phyloP scores from a whole-genome alignment of 1,140 invertebrate genomes.

The Varroa destructor region DNA sequence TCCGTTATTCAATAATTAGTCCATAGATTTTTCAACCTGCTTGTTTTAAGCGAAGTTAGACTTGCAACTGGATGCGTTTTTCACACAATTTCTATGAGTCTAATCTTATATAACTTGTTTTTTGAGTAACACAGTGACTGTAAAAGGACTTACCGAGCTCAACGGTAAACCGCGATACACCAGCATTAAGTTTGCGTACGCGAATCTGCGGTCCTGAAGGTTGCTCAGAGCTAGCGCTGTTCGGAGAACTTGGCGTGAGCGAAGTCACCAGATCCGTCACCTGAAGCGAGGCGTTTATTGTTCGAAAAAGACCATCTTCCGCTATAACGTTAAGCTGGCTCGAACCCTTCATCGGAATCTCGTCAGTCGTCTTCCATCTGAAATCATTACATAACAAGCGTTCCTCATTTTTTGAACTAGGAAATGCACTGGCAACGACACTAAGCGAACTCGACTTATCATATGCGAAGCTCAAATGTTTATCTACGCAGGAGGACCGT shows the following conservation, averaged over 20 bases:
- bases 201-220: background rate
- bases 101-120: too few species aligned
- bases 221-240: too few species aligned
- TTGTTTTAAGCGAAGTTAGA: too few species aligned
- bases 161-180: constrained; percentile 9
- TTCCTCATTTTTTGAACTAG: background rate
- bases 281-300: constrained; percentile 15
- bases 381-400: background rate
- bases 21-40: too few species aligned
- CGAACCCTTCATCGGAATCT: too few species aligned
- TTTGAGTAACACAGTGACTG: too few species aligned
- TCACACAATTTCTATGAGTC: too few species aligned
- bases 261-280: constrained; percentile 21
- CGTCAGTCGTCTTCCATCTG: too few species aligned
- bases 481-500: too few species aligned
- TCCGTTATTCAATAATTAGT: background rate
- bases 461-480: too few species aligned
- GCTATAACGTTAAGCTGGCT: background rate
- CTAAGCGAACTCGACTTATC: background rate
- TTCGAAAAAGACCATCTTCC: constrained; percentile 8
- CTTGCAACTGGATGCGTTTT: too few species aligned
- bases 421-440: background rate
- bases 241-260: background rate
- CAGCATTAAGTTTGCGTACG: background rate
- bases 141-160: constrained; percentile 7